Percentiles rank a stretch among this genome's conserved stretches.
phyloP scores from a whole-genome alignment of 2,113 vertebrate genomes.

The Melanotaenia duboulayi region DNA sequence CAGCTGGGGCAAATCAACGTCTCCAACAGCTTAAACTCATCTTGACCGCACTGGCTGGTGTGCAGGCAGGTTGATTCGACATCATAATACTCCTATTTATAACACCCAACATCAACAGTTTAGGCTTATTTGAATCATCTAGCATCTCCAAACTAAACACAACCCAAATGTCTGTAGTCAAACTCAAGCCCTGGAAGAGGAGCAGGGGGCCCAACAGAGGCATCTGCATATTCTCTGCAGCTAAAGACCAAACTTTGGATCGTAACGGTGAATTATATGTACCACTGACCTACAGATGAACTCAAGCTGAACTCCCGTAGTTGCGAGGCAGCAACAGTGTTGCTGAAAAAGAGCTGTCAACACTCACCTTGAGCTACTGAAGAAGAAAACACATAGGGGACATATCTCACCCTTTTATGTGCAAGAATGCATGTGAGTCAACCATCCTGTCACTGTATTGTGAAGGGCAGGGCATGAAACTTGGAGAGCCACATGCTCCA shows the following conservation, averaged over 20 bases:
- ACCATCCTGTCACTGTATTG: slow-evolving; percentile 25
- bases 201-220: slow-evolving; percentile 19
- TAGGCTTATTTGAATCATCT: slow-evolving; percentile 10
- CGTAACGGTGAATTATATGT: slow-evolving; percentile 23
- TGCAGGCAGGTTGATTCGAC: slow-evolving; percentile 2
- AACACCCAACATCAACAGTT: neutral
- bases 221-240: slow-evolving; percentile 27
- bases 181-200: slow-evolving; percentile 13
- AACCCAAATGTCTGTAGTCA: slow-evolving; percentile 28
- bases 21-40: slow-evolving; percentile 22
- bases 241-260: slow-evolving; percentile 29
- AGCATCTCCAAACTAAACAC: slow-evolving; percentile 9
- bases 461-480: slow-evolving; percentile 25
- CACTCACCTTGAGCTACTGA: slow-evolving; percentile 45
- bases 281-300: slow-evolving; percentile 57
- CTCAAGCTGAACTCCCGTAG: slow-evolving; percentile 55
- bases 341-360: slow-evolving; percentile 63
- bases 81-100: neutral
- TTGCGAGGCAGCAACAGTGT: slow-evolving; percentile 26
- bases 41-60: slow-evolving; percentile 20
- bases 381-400: slow-evolving; percentile 44
- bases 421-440: slow-evolving; percentile 20
- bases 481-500: neutral
- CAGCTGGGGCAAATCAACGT: slow-evolving; percentile 53
- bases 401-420: slow-evolving; percentile 61